Evolutionary conservation across 2,888 invertebrate species (phyloP).

Genomic region (Cosmia pyralina): DNA sequence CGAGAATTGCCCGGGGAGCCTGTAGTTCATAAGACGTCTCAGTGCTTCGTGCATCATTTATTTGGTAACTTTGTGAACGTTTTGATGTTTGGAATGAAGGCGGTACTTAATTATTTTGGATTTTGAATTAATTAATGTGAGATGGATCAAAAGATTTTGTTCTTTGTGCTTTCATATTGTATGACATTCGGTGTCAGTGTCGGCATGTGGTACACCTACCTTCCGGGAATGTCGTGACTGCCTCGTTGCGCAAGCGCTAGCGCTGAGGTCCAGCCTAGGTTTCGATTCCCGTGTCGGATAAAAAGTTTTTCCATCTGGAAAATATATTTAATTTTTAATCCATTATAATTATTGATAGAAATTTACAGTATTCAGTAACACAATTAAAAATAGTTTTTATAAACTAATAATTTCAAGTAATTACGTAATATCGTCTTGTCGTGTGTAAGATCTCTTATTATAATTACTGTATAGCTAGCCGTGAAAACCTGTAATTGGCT

Average conservation of each 20-base stretch:
- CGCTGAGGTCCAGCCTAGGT: too few relatives aligned
- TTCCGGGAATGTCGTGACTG: too few relatives aligned
- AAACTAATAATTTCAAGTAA: too few relatives aligned
- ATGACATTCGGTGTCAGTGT: too few relatives aligned
- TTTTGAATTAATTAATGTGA: slow-evolving; percentile 15
- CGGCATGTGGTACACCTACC: background rate
- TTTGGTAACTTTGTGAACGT: slow-evolving; percentile 48
- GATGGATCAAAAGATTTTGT: background rate
- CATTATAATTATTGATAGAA: background rate
- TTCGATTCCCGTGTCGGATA: too few relatives aligned
- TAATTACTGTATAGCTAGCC: too few relatives aligned
- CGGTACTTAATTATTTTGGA: slow-evolving; percentile 45
- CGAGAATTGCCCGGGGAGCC: slow-evolving; percentile 44
- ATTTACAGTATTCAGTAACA: background rate
- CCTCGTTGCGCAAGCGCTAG: too few relatives aligned
- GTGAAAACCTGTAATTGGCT: too few relatives aligned
- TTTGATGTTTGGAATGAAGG: slow-evolving; percentile 40
- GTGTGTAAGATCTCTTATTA: too few relatives aligned
- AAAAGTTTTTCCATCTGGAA: background rate
- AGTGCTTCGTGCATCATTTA: slow-evolving; percentile 52
- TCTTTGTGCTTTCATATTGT: background rate
- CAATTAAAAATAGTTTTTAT: too few relatives aligned
- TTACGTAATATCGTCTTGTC: too few relatives aligned
- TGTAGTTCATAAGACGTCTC: slow-evolving; percentile 59
- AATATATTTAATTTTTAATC: too few relatives aligned